Conservation (phyloP, 2,888 invertebrate genomes). For the Diarsia dahlii region DNA sequence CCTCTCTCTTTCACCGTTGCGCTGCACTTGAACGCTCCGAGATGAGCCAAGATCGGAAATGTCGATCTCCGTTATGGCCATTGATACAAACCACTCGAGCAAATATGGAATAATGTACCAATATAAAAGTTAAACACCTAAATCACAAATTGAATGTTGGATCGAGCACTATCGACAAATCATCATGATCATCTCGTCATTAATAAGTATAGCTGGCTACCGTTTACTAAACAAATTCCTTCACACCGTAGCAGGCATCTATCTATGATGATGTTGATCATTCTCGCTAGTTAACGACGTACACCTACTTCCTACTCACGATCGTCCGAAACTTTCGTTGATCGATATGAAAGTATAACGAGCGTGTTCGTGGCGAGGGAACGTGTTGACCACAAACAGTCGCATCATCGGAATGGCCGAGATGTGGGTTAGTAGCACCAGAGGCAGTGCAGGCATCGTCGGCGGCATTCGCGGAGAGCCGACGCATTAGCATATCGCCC, state of each 20-base stretch:
- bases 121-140: conserved; percentile 31
- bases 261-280: conserved; percentile 52
- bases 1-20: conserved; percentile 87
- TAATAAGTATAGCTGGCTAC: conserved; percentile 51
- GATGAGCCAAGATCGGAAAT: conserved; percentile 72
- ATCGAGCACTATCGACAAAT: conserved; percentile 29
- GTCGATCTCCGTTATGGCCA: conserved; percentile 65
- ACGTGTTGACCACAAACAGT: conserved; percentile 85
- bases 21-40: conserved; percentile 78
- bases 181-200: conserved; percentile 37
- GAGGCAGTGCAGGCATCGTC: conserved; percentile 75
- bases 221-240: conserved; percentile 55
- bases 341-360: conserved; percentile 89
- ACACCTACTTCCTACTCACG: conserved; percentile 77
- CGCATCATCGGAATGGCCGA: conserved; percentile 83
- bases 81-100: conserved; percentile 62
- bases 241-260: conserved; percentile 45
- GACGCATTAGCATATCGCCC: conserved; percentile 86
- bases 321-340: conserved; percentile 84
- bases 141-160: conserved; percentile 32
- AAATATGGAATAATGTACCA: conserved; percentile 58
- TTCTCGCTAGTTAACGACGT: conserved; percentile 56
- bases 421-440: conserved; percentile 89
- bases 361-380: conserved; percentile 82
- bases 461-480: conserved; percentile 77